Conservation (phyloP, 2,113 vertebrate genomes). For the Actinemys pallida region DNA sequence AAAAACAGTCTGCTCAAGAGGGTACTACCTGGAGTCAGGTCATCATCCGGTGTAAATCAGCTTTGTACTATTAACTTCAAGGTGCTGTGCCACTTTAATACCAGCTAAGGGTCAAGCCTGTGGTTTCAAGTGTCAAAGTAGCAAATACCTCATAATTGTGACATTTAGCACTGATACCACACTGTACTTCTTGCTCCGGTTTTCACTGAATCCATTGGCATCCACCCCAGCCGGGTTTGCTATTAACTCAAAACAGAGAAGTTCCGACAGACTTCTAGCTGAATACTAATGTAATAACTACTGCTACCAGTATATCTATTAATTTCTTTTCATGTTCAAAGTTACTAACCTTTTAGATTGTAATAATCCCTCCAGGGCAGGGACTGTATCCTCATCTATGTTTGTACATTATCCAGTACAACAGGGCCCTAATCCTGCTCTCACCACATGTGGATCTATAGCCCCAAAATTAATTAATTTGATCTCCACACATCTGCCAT, state of each 20-base stretch:
- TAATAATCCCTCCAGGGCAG: rapidly evolving
- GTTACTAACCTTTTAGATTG: not conserved
- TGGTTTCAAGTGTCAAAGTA: not conserved
- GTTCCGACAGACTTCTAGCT: not conserved
- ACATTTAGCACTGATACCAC: not conserved
- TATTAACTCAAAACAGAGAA: not conserved
- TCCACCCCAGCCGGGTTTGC: not conserved
- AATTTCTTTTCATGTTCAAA: not conserved
- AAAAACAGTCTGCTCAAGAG: not conserved
- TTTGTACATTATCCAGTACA: rapidly evolving
- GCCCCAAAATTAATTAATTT: not conserved
- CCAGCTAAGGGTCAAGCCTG: not conserved
- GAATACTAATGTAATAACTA: not conserved
- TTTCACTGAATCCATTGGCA: not conserved
- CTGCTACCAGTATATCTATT: not conserved
- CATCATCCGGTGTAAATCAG: not conserved
- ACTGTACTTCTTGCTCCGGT: rapidly evolving
- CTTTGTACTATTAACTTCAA: not conserved
- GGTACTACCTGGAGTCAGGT: not conserved
- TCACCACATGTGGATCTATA: not conserved
- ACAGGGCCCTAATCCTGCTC: rapidly evolving
- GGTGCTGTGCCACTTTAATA: not conserved
- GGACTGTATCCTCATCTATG: not conserved
- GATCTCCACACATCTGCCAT: not conserved
- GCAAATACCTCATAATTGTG: not conserved